phyloP scores from a whole-genome alignment of 2,888 invertebrate genomes.

The Caenorhabditis sp. region DNA sequence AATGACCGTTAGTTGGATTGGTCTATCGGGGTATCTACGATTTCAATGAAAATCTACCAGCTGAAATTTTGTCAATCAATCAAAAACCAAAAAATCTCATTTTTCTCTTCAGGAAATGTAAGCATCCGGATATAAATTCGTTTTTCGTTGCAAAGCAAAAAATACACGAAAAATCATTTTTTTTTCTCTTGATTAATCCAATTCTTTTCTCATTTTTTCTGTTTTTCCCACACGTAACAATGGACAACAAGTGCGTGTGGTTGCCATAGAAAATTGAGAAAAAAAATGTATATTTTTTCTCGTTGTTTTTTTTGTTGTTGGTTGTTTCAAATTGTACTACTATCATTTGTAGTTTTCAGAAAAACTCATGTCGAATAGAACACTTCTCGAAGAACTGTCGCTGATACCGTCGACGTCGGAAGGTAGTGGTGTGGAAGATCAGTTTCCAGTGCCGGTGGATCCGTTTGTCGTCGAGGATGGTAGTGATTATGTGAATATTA shows the following conservation, averaged over 20 bases:
- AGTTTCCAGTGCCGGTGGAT: slow-evolving; percentile 24
- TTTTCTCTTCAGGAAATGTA: not conserved
- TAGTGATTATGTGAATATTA: not conserved
- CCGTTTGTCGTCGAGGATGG: slow-evolving; percentile 21
- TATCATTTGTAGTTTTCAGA: not conserved
- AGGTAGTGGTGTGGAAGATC: not conserved
- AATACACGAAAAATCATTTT: not conserved
- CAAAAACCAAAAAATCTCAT: not conserved
- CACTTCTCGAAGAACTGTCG: not conserved
- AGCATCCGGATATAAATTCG: not conserved
- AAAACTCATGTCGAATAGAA: not conserved
- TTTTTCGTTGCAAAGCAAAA: not conserved
- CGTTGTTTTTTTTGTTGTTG: not conserved
- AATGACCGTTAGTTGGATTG: no score
- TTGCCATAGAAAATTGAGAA: not conserved
- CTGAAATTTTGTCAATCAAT: not conserved
- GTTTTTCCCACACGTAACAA: not conserved
- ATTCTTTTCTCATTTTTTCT: not conserved
- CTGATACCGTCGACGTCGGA: not conserved
- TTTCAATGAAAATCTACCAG: no score
- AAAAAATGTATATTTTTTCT: not conserved
- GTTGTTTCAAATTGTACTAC: not conserved
- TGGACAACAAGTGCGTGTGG: not conserved
- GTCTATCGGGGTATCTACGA: no score
- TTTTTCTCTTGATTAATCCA: not conserved